Evolutionary conservation across 2,113 vertebrate genomes (phyloP).

Genomic region (Xiphorhynchus elegans): DNA sequence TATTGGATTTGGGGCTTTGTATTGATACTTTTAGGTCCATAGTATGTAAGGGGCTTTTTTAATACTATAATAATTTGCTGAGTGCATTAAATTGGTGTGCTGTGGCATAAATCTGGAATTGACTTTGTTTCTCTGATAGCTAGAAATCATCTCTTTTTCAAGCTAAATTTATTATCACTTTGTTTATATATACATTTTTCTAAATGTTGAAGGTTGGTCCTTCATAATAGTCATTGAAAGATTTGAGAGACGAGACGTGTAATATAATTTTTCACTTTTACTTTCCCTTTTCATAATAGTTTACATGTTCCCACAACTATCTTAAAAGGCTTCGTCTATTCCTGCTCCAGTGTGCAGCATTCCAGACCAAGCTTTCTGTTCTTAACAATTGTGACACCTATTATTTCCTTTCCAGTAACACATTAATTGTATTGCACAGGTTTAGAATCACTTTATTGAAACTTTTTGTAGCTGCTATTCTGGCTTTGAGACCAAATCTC

Average conservation of each 20-base stretch:
- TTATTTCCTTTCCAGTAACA: background rate
- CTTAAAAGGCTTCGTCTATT: background rate
- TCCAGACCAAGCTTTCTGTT: background rate
- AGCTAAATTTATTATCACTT: background rate
- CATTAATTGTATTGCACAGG: fast-evolving
- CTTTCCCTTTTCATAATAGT: fast-evolving
- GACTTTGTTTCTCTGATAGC: background rate
- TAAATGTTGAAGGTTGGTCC: background rate
- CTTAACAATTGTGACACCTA: background rate
- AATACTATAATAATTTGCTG: background rate
- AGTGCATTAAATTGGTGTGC: background rate
- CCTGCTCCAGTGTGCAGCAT: background rate
- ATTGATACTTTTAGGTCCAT: background rate
- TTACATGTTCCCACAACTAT: background rate
- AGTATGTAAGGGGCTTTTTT: background rate
- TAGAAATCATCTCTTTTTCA: background rate
- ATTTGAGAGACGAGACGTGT: background rate
- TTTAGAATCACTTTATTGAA: background rate
- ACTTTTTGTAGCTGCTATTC: background rate
- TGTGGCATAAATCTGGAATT: background rate
- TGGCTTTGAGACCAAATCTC: background rate
- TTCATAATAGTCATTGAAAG: background rate
- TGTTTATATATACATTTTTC: background rate
- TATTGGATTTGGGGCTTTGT: background rate
- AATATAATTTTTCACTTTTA: background rate